Evolutionary conservation across 2,113 vertebrate genomes (phyloP), one percentile per base, ranked within the genome.

Genomic region (Cinclus mexicanus): DNA sequence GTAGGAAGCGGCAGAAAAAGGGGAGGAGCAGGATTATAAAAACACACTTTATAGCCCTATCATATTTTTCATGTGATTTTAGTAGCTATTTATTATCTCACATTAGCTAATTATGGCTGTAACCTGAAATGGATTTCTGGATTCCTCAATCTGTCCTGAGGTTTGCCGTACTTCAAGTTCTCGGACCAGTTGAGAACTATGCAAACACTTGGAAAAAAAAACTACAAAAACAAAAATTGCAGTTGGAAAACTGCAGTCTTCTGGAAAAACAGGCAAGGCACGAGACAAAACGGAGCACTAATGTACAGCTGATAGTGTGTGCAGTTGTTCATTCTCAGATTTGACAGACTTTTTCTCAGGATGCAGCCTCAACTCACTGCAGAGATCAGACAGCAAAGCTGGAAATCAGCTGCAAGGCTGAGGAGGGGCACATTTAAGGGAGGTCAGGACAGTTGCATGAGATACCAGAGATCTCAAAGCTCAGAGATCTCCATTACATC

Each of bases 21-120:
- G 90, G 98, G 97, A 98, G 96, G 97, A 94, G 93, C 92, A 15
- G 50, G 91, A 94, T 92, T 94, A 96, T 95, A 96, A 96, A 91
- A 93, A 77, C 83, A 87, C 0, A 1, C 46, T 94, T 91, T 91
- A 92, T 11, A 84, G 65, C 59, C 57, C 81, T 56, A 67, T 63
- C 78, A 10, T 70, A 91, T 91, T 96, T 93, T 94, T 88, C 81
- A 72, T 56, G 53, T 68, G 71, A 91, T 93, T 94, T 93, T 84
- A 87, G 86, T 61, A 90, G 80, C 86, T 86, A 94, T 95, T 92
- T 92, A 84, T 96, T 95, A 92, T 87, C 70, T 72, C 82, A 75
- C 41, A 82, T 94, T 81, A 94, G 87, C 74, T 96, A 96, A 97
- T 97, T 94, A 94, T 50, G 76, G 68, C 28, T 89, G 72, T 89